Evolutionary conservation across 2,113 vertebrate species (phyloP).

Genomic region (Apodemus speciosus): DNA sequence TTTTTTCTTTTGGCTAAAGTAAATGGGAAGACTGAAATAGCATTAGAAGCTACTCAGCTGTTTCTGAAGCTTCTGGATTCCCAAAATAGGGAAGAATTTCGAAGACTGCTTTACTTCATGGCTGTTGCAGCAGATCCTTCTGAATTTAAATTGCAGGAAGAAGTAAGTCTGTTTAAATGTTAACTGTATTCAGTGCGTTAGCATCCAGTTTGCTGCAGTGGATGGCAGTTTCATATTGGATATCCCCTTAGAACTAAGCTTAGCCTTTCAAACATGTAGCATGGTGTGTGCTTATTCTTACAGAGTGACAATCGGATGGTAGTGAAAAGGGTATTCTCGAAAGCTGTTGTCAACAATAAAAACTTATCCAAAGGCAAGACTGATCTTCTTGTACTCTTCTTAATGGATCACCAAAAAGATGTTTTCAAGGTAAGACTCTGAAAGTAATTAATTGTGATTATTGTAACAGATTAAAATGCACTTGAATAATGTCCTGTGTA

Average conservation of each 20-base stretch:
- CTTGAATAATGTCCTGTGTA: slow-evolving; percentile 24
- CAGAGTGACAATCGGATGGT: slow-evolving; percentile 97
- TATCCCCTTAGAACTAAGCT: not conserved
- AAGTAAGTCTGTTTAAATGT: slow-evolving; percentile 85
- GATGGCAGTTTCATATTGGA: not conserved
- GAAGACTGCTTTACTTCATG: slow-evolving; percentile 95
- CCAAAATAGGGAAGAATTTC: slow-evolving; percentile 93
- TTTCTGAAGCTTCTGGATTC: slow-evolving; percentile 94
- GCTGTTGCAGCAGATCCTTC: slow-evolving; percentile 89
- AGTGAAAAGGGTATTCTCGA: slow-evolving; percentile 95
- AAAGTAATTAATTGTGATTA: not conserved
- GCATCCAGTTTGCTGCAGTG: slow-evolving; percentile 26
- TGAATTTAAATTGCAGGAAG: slow-evolving; percentile 93
- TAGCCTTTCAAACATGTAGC: slow-evolving; percentile 32
- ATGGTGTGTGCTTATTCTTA: slow-evolving; percentile 56
- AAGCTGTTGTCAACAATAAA: slow-evolving; percentile 92
- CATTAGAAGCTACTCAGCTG: slow-evolving; percentile 94
- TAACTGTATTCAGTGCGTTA: slow-evolving; percentile 16
- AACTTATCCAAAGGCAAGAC: slow-evolving; percentile 95
- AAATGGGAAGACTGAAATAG: slow-evolving; percentile 94
- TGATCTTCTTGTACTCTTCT: slow-evolving; percentile 95
- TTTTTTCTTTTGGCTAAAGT: slow-evolving; percentile 85
- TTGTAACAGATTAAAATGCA: slow-evolving; percentile 36
- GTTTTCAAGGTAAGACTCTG: slow-evolving; percentile 92
- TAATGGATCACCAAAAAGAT: slow-evolving; percentile 95